phyloP scores from a whole-genome alignment of 37 sponge, comb jelly and placozoan species.

The Lycopodina hypogea region DNA sequence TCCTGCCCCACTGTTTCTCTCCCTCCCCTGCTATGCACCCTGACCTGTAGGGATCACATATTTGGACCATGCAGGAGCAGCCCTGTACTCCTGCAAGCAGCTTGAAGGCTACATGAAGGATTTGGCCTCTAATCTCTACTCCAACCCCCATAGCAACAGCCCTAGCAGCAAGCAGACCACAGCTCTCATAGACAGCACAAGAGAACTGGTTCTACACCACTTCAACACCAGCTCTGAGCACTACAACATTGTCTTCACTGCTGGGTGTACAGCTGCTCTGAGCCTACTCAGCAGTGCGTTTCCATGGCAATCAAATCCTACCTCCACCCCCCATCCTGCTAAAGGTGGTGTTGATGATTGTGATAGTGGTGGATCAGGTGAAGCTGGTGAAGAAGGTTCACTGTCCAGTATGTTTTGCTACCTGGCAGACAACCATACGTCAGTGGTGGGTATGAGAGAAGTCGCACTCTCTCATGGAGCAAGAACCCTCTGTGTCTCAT shows the following conservation, averaged over 20 bases:
- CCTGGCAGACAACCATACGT: conserved; percentile 90
- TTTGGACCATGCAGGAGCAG: conserved; percentile 89
- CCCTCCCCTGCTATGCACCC: not conserved
- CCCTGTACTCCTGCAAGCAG: conserved; percentile 73
- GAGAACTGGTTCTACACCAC: conserved; percentile 62
- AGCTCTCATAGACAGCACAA: conserved; percentile 45
- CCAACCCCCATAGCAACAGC: conserved; percentile 89
- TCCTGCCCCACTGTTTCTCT: not conserved
- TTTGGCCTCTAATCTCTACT: conserved; percentile 65
- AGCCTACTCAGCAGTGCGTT: conserved; percentile 70
- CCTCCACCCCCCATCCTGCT: not conserved
- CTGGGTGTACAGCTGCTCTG: conserved; percentile 79
- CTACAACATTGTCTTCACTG: conserved; percentile 84
- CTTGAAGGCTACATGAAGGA: conserved; percentile 53
- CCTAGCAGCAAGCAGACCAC: conserved; percentile 57
- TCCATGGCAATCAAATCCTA: conserved; percentile 54
- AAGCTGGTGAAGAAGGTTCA: not conserved
- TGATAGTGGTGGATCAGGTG: not conserved
- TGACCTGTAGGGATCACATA: conserved; percentile 71
- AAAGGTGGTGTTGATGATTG: not conserved
- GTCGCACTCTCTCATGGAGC: conserved; percentile 68
- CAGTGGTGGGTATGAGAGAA: conserved; percentile 91
- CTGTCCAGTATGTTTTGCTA: conserved; percentile 73
- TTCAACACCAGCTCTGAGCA: conserved; percentile 60
- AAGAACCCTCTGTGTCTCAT: conserved; percentile 49